Evolutionary conservation across 2,797 vertebrate species (phyloP).

Genomic region (Ciconia nigra): DNA sequence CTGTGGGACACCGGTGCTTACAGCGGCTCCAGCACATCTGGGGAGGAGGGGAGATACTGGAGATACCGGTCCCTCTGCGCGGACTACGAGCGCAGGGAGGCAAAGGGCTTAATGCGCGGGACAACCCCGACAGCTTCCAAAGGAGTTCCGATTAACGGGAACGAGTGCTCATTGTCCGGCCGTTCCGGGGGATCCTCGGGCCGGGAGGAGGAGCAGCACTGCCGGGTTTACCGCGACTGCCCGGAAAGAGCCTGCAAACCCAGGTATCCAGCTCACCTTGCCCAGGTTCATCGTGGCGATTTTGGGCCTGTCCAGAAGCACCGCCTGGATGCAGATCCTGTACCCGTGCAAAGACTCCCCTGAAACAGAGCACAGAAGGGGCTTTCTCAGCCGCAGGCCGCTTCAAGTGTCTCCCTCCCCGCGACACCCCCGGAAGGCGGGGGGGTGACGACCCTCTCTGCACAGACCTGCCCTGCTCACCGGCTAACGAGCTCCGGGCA

Average conservation of each 20-base stretch:
- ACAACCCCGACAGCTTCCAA: not conserved
- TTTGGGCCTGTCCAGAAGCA: slow-evolving; percentile 88
- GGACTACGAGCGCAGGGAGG: not conserved
- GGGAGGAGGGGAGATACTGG: not conserved
- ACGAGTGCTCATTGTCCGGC: fast-evolving
- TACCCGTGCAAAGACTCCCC: slow-evolving; percentile 93
- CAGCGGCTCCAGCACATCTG: not conserved
- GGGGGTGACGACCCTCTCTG: too few species aligned
- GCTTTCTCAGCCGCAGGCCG: not conserved
- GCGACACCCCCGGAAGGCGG: fast-evolving
- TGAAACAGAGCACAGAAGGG: not conserved
- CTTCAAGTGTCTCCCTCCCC: too few species aligned
- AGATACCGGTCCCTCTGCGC: fast-evolving
- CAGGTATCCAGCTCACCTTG: slow-evolving; percentile 76
- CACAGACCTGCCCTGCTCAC: not conserved
- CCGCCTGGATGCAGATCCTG: slow-evolving; percentile 92
- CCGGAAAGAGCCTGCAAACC: not conserved
- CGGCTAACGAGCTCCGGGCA: not conserved
- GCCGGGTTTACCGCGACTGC: fast-evolving
- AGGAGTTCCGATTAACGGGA: not conserved
- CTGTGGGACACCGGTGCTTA: fast-evolving
- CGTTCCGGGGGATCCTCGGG: fast-evolving
- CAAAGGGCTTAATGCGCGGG: fast-evolving
- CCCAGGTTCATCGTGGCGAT: slow-evolving; percentile 85
- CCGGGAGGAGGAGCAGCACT: fast-evolving